Evolutionary conservation across 1,140 invertebrate species (phyloP), one percentile per base, ranked within the genome.

Genomic region (Aricia agestis): DNA sequence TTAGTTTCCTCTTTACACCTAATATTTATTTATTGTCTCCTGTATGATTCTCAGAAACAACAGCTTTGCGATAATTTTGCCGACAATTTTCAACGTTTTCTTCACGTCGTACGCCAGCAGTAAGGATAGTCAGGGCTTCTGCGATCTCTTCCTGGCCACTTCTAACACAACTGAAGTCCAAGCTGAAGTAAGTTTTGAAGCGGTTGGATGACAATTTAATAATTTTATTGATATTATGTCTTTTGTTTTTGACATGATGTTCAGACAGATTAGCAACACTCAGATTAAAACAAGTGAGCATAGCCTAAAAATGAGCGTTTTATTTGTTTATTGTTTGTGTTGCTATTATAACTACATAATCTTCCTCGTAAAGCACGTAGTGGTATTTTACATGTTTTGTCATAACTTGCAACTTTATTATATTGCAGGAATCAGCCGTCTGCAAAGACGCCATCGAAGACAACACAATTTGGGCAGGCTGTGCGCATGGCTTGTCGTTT

Each of bases 11-110:
- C 9, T 36, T 9, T 36, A 1, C 9, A 36, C 36, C 9, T 1
- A 36, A 7, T 36, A 36, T 36, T 36, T 36, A 36, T 7, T 9
- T 9, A 1, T 36, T 36, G 36, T 36, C 6, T 36, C 2, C 6
- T 57, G 58, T 25, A 2, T 25, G 1, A 25, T 41, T 72, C 75
- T 15, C 74, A 90, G 86, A 0, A 90, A 89, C 67, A 90, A 90
- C 74, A 86, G 84, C 70, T 89, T 85, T 73, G 83, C 86, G 0
- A 87, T 89, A 57, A 86, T 89, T 45, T 69, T 89, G 72, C 86
- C 86, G 36, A 86, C 84, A 1, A 89, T 89, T n/a, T 84, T 89
- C 77, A 89, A 89, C 73, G 81, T 89, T 9, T 89, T 89, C 78
- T 89, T 89, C 81, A 86, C 85, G 13, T 85, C 85, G 41, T 89